phyloP scores from a whole-genome alignment of 2,888 invertebrate genomes.

The Zaprionus lineosus region DNA sequence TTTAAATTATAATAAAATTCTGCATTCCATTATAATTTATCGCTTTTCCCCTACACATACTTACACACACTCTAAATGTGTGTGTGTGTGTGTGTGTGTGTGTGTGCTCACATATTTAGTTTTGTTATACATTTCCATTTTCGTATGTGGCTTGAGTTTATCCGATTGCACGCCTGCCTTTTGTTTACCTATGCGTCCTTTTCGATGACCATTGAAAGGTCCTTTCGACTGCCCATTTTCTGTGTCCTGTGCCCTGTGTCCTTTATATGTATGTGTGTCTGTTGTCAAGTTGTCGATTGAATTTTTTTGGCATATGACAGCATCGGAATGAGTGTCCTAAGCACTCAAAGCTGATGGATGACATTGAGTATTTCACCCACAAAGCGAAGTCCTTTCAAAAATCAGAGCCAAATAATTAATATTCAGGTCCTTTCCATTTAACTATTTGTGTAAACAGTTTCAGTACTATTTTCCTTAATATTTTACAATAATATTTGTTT shows the following conservation, averaged over 20 bases:
- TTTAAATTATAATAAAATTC: constrained; percentile 69
- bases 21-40: constrained; percentile 59
- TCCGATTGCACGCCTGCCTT: too few species aligned
- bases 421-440: too few species aligned
- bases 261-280: constrained; percentile 32
- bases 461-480: too few species aligned
- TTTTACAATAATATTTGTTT: too few species aligned
- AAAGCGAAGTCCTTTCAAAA: too few species aligned
- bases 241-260: constrained; percentile 18
- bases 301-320: constrained; percentile 31
- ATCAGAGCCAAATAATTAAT: too few species aligned
- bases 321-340: constrained; percentile 21
- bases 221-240: constrained; percentile 29
- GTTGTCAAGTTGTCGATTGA: constrained; percentile 42
- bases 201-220: constrained; percentile 14
- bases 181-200: too few species aligned
- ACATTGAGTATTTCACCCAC: too few species aligned
- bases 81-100: constrained; percentile 1
- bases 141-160: too few species aligned
- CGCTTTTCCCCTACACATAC: constrained; percentile 41
- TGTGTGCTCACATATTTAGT: constrained; percentile 1
- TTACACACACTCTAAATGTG: not conserved
- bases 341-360: constrained; percentile 17
- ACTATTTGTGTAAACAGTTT: too few species aligned
- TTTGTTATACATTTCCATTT: too few species aligned